A percentile compares a stretch with the other conserved stretches of the same genome.
These are phyloP conservation scores for Rhingia campestris DNA, from an alignment of 2,888 invertebrate genomes.

Conservation along the genomic window DNA sequence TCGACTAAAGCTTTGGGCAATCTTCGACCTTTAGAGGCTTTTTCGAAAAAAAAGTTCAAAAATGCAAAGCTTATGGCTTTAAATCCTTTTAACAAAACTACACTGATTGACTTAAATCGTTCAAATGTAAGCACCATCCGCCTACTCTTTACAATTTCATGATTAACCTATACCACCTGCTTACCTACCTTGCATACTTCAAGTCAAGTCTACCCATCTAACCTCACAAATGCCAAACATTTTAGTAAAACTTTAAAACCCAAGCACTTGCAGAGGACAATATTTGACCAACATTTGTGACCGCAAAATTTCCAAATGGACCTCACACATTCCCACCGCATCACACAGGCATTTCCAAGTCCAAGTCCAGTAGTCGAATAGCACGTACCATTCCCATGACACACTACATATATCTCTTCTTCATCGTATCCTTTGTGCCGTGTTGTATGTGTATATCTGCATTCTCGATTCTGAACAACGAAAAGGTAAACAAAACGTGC, in stretches of 20 bases:
- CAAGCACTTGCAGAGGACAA: background rate
- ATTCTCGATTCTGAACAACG: conserved; percentile 24
- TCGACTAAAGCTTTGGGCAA: no score
- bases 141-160: no score
- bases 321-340: background rate
- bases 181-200: no score
- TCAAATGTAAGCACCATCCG: no score
- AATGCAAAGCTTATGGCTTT: no score
- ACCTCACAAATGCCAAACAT: conserved; percentile 12
- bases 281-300: conserved; percentile 25
- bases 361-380: background rate
- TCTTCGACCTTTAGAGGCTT: no score
- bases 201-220: background rate
- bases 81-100: no score
- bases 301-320: conserved; percentile 13
- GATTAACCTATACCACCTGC: no score
- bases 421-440: background rate
- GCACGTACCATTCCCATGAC: conserved; percentile 8
- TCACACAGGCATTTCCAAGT: conserved; percentile 1
- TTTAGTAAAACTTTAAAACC: conserved; percentile 2
- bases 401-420: background rate
- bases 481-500: conserved; percentile 49
- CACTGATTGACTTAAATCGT: no score
- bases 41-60: no score
- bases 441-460: conserved; percentile 21